phyloP scores from a whole-genome alignment of 2,888 invertebrate genomes.

The Thecocarcelia acutangulata region DNA sequence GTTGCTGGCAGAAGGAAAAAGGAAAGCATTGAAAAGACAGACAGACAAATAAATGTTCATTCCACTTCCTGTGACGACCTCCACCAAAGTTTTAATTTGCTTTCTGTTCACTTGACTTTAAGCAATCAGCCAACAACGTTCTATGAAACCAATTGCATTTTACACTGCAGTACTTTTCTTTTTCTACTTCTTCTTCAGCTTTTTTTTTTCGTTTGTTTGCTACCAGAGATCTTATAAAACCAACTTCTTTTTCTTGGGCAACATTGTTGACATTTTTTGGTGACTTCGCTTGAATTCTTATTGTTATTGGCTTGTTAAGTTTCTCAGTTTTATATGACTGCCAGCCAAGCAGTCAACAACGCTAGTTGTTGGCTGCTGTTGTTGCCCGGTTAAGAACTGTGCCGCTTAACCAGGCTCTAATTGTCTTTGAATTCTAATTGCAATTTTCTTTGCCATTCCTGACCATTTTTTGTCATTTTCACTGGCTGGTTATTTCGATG shows the following conservation, averaged over 20 bases:
- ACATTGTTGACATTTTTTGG: slow-evolving; percentile 70
- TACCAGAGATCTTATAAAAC: slow-evolving; percentile 36
- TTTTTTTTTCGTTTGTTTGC: too few species aligned
- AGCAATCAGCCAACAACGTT: slow-evolving; percentile 43
- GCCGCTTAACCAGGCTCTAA: slow-evolving; percentile 59
- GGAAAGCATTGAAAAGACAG: slow-evolving; percentile 5
- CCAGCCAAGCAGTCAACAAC: slow-evolving; percentile 18
- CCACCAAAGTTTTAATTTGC: slow-evolving; percentile 72
- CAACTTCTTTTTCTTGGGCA: slow-evolving; percentile 46
- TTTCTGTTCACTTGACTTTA: slow-evolving; percentile 61
- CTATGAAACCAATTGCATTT: slow-evolving; percentile 49
- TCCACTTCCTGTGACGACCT: slow-evolving; percentile 69
- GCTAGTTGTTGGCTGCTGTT: slow-evolving; percentile 36
- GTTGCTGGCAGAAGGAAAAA: slow-evolving; percentile 14
- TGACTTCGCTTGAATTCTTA: slow-evolving; percentile 69
- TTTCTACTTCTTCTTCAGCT: too few species aligned
- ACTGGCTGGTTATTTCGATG: neutral
- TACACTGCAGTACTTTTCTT: slow-evolving; percentile 30
- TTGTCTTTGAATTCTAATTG: slow-evolving; percentile 68
- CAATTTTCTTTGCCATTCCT: slow-evolving; percentile 51
- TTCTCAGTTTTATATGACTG: slow-evolving; percentile 59
- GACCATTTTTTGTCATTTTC: slow-evolving; percentile 1
- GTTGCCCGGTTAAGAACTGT: slow-evolving; percentile 40
- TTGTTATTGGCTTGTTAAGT: slow-evolving; percentile 69
- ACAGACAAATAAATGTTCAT: slow-evolving; percentile 55